These are phyloP conservation scores for Brachyhypopomus gauderio DNA, from an alignment of 2,113 vertebrate species.

Conservation along the genomic window DNA sequence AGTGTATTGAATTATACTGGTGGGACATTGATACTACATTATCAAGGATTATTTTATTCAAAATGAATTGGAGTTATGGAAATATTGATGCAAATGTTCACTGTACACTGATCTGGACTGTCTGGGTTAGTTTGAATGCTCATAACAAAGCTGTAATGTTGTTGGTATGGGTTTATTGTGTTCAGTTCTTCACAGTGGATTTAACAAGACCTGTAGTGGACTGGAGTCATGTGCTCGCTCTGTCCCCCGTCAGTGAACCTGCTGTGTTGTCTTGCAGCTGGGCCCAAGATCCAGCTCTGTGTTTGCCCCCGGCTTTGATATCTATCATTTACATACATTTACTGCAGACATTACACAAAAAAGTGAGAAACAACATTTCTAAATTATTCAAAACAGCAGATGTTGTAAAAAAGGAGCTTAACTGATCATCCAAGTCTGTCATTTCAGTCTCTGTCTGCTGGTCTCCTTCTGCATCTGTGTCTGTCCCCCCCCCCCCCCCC, in stretches of 20 bases:
- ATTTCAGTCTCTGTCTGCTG: not conserved
- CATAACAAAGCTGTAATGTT: no score
- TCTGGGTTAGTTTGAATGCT: no score
- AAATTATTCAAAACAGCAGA: conserved; percentile 43
- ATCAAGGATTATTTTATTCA: no score
- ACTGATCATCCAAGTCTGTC: conserved; percentile 43
- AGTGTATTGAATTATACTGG: no score
- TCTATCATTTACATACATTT: conserved; percentile 34
- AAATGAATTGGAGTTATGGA: no score
- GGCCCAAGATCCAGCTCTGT: not conserved
- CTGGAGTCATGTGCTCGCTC: not conserved
- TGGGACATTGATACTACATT: no score
- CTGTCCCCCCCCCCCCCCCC: not conserved
- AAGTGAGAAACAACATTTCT: conserved; percentile 2
- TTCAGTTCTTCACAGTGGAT: not conserved
- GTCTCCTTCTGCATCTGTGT: no score
- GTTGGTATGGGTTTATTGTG: not conserved
- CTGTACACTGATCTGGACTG: no score
- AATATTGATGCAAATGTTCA: no score
- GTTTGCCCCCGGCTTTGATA: conserved; percentile 21
- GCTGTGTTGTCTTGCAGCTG: conserved; percentile 7
- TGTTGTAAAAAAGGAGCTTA: conserved; percentile 14
- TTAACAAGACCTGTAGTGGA: not conserved
- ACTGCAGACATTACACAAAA: conserved; percentile 39
- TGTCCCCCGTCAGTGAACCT: not conserved